These are phyloP conservation scores for Cynaeus angustus DNA, from an alignment of 2,888 invertebrate genomes.

Conservation along the genomic window DNA sequence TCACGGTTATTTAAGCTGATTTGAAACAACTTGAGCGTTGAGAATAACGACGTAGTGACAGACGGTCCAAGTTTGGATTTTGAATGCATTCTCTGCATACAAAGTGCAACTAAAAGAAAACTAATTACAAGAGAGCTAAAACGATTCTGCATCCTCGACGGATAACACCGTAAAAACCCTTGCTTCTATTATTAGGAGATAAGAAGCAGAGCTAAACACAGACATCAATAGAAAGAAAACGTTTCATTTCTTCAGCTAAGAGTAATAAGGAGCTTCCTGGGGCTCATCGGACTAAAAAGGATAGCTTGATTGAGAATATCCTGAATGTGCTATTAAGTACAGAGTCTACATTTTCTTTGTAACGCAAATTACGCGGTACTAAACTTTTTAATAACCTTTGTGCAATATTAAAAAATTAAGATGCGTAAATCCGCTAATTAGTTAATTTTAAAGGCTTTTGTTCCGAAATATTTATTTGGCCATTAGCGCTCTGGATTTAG, in stretches of 20 bases:
- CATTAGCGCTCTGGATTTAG: constrained; percentile 30
- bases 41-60: constrained; percentile 35
- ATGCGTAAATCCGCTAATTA: constrained; percentile 29
- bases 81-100: constrained; percentile 20
- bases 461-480: constrained; percentile 41
- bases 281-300: constrained; percentile 27
- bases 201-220: constrained; percentile 37
- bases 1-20: constrained; percentile 20
- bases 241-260: constrained; percentile 35
- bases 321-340: constrained; percentile 33
- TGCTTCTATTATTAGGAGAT: constrained; percentile 27
- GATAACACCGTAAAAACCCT: constrained; percentile 22
- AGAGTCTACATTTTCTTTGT: constrained; percentile 17
- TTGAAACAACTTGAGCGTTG: constrained; percentile 28
- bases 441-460: constrained; percentile 26
- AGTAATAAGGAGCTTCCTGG: constrained; percentile 45
- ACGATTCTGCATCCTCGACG: constrained; percentile 20
- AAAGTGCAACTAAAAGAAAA: constrained; percentile 3
- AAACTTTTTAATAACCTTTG: constrained; percentile 15
- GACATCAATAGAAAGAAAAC: constrained; percentile 40
- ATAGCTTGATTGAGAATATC: constrained; percentile 43
- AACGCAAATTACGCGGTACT: constrained; percentile 15
- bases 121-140: constrained; percentile 30
- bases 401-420: neutral
- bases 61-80: constrained; percentile 30